These are phyloP conservation scores for Mesocricetus auratus DNA, from an alignment of 2,113 vertebrate species.

Conservation along the genomic window DNA sequence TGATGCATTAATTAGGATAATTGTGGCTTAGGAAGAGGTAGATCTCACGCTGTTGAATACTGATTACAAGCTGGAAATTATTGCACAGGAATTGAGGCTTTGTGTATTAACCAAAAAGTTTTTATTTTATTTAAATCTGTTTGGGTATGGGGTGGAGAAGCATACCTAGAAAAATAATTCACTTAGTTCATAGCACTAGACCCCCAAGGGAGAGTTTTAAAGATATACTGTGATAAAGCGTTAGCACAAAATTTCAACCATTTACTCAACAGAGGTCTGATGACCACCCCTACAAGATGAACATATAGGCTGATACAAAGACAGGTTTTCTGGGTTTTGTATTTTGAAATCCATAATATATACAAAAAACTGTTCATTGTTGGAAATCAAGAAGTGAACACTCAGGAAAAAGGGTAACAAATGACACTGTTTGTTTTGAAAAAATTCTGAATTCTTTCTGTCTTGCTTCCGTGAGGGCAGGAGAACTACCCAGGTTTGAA, in stretches of 20 bases:
- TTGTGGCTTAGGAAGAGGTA: constrained; percentile 84
- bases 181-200: constrained; percentile 76
- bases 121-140: constrained; percentile 55
- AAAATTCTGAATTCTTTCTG: constrained; percentile 20
- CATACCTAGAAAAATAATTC: constrained; percentile 84
- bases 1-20: constrained; percentile 80
- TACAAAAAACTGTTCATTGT: neutral
- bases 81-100: constrained; percentile 75
- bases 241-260: constrained; percentile 84
- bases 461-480: constrained; percentile 37
- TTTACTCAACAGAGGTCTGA: constrained; percentile 66
- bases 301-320: neutral
- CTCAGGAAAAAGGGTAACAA: constrained; percentile 38
- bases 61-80: constrained; percentile 83
- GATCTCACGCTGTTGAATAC: constrained; percentile 76
- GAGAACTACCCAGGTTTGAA: constrained; percentile 65
- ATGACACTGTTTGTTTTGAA: neutral
- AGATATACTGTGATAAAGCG: constrained; percentile 79
- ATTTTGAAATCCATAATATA: constrained; percentile 6
- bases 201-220: constrained; percentile 80
- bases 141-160: constrained; percentile 74
- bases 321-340: too few relatives aligned
- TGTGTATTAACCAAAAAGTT: constrained; percentile 72
- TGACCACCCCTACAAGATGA: neutral
- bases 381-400: constrained; percentile 49